Base-by-base conservation (phyloP, 2,797 vertebrate genomes). In the Chelon labrosus region DNA sequence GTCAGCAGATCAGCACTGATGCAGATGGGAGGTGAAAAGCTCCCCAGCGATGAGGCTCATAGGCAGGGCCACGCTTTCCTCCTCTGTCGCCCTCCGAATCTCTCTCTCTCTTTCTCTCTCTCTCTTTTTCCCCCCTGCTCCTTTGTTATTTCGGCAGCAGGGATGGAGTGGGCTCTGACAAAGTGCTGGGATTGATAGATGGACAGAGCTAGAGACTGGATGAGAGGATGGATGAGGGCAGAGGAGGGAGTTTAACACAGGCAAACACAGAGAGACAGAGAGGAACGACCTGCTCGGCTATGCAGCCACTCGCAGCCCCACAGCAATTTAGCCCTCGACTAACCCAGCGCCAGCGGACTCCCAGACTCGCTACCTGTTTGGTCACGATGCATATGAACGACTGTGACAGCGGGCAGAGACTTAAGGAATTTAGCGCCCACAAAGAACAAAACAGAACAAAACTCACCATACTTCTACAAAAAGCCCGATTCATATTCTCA, bases 241-340 rank as follows among this genome's bases (percentile, higher is more conserved):
- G 95, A 94, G 95, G 94, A 94, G 94, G 93, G 94, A 96, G 95
- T 98, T 98, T 97, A 98, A 98, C 96, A 95, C 95, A 95, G 96
- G 96, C 96, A 98, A 98, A 97, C 97, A 96, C 94, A 95, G 95
- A 97, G 95, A 97, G 97, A 97, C 97, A 96, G 96, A 98, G 96
- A 99, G 95, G 95, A 96, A 98, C 96, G 96, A 96, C 96, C 95
- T 96, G 95, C 95, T 97, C 89, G 94, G 94, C 95, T 95, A 95
- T 96, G 96, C 95, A 94, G 90, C 93, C 94, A 94, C 93, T 95
- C 90, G 69, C 94, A 94, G 96, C 95, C 96, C 95, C 94, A 94
- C 92, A 96, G 96, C 96, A 97, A 97, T 98, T 98, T 98, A 96
- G 95, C 96, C 93, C 93, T 96, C 93, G 88, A 95, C 96, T 97